Evolutionary conservation across 1,140 invertebrate genomes (phyloP).

Genomic region (Hyphantria cunea): DNA sequence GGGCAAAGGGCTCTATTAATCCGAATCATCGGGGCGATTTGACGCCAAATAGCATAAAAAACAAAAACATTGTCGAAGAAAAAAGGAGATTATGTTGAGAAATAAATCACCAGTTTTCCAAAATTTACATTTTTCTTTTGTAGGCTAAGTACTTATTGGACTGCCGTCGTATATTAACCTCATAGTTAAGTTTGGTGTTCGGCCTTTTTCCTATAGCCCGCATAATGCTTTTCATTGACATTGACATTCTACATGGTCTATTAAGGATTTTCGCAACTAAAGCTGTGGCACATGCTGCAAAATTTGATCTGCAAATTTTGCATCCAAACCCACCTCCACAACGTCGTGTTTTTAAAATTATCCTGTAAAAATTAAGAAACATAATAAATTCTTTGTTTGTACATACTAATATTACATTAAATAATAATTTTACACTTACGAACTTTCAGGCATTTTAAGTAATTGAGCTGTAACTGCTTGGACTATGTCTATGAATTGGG

Average conservation of each 20-base stretch:
- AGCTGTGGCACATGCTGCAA: conserved; percentile 82
- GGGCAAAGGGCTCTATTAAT: too few species aligned
- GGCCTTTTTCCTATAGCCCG: conserved; percentile 83
- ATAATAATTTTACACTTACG: conserved; percentile 39
- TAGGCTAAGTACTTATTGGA: too few species aligned
- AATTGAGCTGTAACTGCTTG: conserved; percentile 83
- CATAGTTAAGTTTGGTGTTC: conserved; percentile 59
- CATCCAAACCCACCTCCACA: conserved; percentile 87
- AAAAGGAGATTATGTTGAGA: too few species aligned
- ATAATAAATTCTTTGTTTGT: too few species aligned
- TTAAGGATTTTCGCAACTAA: conserved; percentile 83
- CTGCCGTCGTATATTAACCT: conserved; percentile 7
- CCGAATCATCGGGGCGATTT: too few species aligned
- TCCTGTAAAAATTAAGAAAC: conserved; percentile 64
- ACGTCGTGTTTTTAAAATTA: conserved; percentile 84
- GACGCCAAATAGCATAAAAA: too few species aligned
- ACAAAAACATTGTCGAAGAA: too few species aligned
- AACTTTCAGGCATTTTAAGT: conserved; percentile 70
- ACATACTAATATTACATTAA: too few species aligned
- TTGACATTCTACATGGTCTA: conserved; percentile 83
- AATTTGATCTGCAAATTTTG: conserved; percentile 81
- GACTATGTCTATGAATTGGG: conserved; percentile 85
- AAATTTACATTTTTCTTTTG: too few species aligned
- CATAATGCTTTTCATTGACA: conserved; percentile 86
- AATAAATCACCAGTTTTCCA: too few species aligned